Evolutionary conservation across 2,113 vertebrate genomes (phyloP).

Genomic region (Boulengeromyrus knoepffleri): DNA sequence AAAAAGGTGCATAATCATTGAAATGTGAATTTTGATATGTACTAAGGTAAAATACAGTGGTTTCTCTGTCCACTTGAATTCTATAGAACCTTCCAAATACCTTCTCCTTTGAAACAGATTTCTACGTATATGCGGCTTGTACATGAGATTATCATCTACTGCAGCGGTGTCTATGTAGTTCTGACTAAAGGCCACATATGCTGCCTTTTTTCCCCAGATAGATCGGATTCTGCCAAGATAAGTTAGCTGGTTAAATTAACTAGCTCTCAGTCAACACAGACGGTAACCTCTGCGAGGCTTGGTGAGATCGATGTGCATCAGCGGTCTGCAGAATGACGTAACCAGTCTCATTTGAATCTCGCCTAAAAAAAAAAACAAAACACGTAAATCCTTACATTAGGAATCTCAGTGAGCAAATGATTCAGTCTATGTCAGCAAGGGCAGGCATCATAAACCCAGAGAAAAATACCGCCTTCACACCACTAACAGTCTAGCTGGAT

Average conservation of each 20-base stretch:
- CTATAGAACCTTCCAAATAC: background rate
- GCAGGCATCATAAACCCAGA: background rate
- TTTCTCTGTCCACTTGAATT: background rate
- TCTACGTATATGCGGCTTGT: background rate
- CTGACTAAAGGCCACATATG: background rate
- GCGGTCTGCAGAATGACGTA: background rate
- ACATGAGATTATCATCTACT: background rate
- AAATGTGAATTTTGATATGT: background rate
- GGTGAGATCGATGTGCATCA: background rate
- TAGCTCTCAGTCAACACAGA: background rate
- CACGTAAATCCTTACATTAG: background rate
- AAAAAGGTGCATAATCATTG: background rate
- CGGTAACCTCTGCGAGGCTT: constrained; percentile 12
- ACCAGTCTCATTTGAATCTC: background rate
- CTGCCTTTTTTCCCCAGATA: background rate
- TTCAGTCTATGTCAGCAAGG: background rate
- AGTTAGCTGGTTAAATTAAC: constrained; percentile 17
- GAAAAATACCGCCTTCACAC: background rate
- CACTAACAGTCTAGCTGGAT: background rate
- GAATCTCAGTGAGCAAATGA: background rate
- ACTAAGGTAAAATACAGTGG: background rate
- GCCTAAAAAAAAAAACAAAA: background rate
- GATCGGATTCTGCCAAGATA: constrained; percentile 4
- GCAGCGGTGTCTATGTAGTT: background rate
- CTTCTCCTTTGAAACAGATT: background rate